Percentiles rank a stretch among this genome's conserved stretches.
Conservation (phyloP, 2,797 vertebrate genomes). For the Muscicapa striata region DNA sequence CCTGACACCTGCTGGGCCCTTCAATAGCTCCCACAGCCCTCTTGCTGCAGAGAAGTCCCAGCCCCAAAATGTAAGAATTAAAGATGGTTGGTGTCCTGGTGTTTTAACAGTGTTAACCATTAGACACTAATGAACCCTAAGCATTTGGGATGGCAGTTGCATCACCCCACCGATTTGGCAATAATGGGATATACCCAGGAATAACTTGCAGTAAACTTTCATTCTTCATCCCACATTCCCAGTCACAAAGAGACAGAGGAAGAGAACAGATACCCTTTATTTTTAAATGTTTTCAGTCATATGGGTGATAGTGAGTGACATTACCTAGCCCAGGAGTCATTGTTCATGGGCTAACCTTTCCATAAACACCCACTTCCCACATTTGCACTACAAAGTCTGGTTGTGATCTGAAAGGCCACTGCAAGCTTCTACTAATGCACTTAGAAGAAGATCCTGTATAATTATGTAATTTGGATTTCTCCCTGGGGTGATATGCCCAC, state of each 20-base stretch:
- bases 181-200: not conserved
- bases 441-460: not conserved
- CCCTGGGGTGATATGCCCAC: not conserved
- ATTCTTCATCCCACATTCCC: not conserved
- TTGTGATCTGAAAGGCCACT: not conserved
- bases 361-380: not conserved
- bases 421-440: not conserved
- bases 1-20: slow-evolving; percentile 33
- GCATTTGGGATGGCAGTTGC: not conserved
- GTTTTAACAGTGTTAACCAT: not conserved
- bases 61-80: not conserved
- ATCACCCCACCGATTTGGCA: not conserved
- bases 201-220: not conserved
- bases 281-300: not conserved
- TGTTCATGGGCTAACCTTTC: not conserved
- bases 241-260: not conserved
- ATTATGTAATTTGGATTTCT: not conserved
- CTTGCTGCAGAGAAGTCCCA: not conserved
- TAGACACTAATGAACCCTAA: not conserved
- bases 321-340: not conserved
- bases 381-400: not conserved
- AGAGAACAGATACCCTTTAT: not conserved
- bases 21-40: not conserved
- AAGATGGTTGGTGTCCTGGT: not conserved
- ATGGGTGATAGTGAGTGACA: too few species aligned